Evolutionary conservation across 2,113 vertebrate species (phyloP).

Genomic region (Machaerirhynchus nigripectus): DNA sequence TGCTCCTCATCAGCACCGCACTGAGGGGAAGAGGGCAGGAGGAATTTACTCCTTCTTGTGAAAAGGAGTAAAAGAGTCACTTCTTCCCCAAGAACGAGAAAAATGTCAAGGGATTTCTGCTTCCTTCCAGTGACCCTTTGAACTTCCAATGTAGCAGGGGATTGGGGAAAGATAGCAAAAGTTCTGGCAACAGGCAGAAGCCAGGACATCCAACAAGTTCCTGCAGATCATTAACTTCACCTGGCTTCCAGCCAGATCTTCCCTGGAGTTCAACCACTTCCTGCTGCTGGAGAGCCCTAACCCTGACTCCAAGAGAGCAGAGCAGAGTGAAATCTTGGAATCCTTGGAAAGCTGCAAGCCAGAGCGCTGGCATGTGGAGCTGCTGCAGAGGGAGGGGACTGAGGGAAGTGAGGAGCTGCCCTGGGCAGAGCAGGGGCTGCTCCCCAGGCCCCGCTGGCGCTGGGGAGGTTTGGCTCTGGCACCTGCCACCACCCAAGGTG

Average conservation of each 20-base stretch:
- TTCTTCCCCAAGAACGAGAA: not conserved
- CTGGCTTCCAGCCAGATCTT: not conserved
- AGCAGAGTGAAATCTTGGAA: not conserved
- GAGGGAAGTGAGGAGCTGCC: not conserved
- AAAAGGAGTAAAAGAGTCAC: not conserved
- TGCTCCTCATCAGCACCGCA: not conserved
- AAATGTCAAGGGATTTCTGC: not conserved
- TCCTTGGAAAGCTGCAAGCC: not conserved
- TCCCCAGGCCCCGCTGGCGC: rapidly evolving
- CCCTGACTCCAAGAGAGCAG: not conserved
- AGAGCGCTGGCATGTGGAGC: not conserved
- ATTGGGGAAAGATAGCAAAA: not conserved
- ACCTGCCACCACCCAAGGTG: not conserved
- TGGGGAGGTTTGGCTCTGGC: not conserved
- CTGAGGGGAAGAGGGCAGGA: not conserved
- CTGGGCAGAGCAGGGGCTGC: not conserved
- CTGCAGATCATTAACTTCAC: conserved; percentile 53
- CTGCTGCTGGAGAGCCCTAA: not conserved
- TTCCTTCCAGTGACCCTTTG: not conserved
- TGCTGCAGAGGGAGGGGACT: not conserved
- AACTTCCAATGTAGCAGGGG: not conserved
- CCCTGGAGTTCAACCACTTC: not conserved
- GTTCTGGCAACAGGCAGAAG: not conserved
- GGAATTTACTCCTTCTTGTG: not conserved
- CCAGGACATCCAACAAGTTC: not conserved